Evolutionary conservation across 2,888 invertebrate genomes (phyloP).

Genomic region (Oxycera nigricornis): DNA sequence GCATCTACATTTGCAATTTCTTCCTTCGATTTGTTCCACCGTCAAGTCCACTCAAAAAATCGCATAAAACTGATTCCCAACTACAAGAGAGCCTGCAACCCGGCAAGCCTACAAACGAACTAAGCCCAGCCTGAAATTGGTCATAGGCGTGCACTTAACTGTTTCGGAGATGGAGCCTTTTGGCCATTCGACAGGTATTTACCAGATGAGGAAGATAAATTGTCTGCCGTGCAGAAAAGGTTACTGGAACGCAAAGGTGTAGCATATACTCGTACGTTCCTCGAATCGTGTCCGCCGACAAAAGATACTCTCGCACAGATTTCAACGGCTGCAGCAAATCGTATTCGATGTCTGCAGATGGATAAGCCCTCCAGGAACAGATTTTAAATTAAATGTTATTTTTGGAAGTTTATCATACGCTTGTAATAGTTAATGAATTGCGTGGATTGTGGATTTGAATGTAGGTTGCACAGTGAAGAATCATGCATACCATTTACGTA

Average conservation of each 20-base stretch:
- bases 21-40: too few relatives aligned
- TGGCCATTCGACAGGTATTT: constrained; percentile 42
- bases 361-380: constrained; percentile 5
- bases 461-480: too few relatives aligned
- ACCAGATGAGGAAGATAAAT: constrained; percentile 17
- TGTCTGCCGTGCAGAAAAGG: neutral
- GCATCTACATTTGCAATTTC: too few relatives aligned
- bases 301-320: neutral
- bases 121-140: too few relatives aligned
- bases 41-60: too few relatives aligned
- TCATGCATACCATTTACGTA: too few relatives aligned
- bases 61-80: too few relatives aligned
- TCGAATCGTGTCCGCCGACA: neutral
- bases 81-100: too few relatives aligned
- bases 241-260: neutral
- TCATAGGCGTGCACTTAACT: constrained; percentile 2
- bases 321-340: neutral
- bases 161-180: constrained; percentile 47
- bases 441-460: too few relatives aligned
- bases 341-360: neutral
- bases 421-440: neutral
- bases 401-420: neutral
- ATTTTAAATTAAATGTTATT: constrained; percentile 2
- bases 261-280: neutral
- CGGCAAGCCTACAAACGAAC: too few relatives aligned